phyloP scores from a whole-genome alignment of 2,797 vertebrate genomes.

The Microctenopoma lineatum region DNA sequence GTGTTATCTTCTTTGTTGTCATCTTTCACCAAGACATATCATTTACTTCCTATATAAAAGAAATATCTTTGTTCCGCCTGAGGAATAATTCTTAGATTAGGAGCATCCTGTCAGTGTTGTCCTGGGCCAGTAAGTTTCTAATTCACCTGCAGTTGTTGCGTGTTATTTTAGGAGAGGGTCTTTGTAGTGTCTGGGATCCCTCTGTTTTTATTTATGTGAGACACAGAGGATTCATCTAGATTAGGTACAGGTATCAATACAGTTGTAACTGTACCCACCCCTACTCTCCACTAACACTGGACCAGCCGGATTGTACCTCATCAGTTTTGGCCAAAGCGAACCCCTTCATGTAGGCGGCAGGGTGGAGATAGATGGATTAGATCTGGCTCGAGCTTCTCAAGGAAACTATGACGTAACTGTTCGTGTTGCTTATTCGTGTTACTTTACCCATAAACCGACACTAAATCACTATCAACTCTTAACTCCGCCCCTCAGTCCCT shows the following conservation, averaged over 20 bases:
- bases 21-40: no score
- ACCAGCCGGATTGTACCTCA: not conserved
- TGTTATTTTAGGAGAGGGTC: no score
- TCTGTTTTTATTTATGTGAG: no score
- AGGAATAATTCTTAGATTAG: no score
- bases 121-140: no score
- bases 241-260: not conserved
- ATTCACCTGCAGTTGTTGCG: no score
- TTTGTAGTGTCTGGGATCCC: no score
- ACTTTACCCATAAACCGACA: conserved; percentile 1
- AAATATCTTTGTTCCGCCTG: no score
- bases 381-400: conserved; percentile 1
- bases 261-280: not conserved
- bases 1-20: no score
- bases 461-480: not conserved
- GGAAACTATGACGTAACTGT: conserved; percentile 30
- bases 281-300: not conserved
- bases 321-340: conserved; percentile 7
- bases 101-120: no score
- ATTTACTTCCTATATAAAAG: no score
- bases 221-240: not conserved
- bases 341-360: conserved; percentile 11
- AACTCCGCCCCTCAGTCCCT: not conserved
- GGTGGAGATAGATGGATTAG: conserved; percentile 24
- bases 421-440: conserved; percentile 2